Conservation (phyloP, 2,797 vertebrate genomes). For the Coreius guichenoti region DNA sequence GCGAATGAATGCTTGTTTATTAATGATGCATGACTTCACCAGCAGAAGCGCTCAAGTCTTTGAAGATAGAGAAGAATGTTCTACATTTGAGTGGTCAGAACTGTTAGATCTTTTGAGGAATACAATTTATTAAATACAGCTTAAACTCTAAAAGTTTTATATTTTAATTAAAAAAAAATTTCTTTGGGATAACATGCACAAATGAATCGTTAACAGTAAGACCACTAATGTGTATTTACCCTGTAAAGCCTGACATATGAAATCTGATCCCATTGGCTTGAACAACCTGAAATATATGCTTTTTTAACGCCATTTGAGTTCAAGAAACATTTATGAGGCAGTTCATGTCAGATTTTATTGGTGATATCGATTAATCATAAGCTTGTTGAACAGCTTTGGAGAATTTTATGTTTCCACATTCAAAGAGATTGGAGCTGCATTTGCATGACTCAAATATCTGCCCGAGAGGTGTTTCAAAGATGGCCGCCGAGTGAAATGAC, state of each 20-base stretch:
- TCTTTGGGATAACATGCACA: too few relatives aligned
- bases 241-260: too few relatives aligned
- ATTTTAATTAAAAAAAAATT: not conserved
- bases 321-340: not conserved
- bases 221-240: too few relatives aligned
- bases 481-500: too few relatives aligned
- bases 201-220: too few relatives aligned
- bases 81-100: not conserved
- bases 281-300: not conserved
- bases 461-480: too few relatives aligned
- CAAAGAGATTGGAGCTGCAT: too few relatives aligned
- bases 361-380: not conserved
- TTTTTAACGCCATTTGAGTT: not conserved
- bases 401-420: too few relatives aligned
- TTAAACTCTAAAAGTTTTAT: not conserved
- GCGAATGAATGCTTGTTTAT: not conserved
- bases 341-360: not conserved
- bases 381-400: too few relatives aligned
- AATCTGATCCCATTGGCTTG: too few relatives aligned
- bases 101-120: not conserved
- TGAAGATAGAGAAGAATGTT: not conserved
- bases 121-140: not conserved
- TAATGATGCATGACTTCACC: slow-evolving; percentile 11
- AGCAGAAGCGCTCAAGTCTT: not conserved
- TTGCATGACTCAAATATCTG: too few relatives aligned